phyloP scores from a whole-genome alignment of 2,113 vertebrate genomes.

The Aix galericulata region DNA sequence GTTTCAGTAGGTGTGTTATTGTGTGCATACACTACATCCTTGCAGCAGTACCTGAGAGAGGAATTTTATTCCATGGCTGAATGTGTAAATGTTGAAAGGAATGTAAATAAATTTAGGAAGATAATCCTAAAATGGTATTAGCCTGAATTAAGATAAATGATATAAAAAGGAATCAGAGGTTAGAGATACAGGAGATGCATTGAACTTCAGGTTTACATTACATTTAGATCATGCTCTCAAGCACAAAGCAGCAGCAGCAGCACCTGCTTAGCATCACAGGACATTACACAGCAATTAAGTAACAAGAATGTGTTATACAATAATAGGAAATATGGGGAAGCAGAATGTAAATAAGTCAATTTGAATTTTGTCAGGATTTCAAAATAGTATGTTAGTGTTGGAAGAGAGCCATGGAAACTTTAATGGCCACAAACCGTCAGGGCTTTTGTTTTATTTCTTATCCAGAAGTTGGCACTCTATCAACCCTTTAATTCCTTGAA shows the following conservation, averaged over 20 bases:
- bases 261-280: constrained; percentile 26
- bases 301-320: constrained; percentile 40
- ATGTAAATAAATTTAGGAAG: neutral
- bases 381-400: constrained; percentile 43
- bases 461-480: constrained; percentile 29
- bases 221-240: neutral
- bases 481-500: constrained; percentile 19
- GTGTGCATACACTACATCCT: neutral
- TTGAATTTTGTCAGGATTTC: constrained; percentile 62
- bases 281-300: constrained; percentile 12
- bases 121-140: neutral
- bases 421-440: constrained; percentile 38
- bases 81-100: neutral
- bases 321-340: constrained; percentile 51
- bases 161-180: neutral
- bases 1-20: neutral
- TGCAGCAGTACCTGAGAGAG: neutral
- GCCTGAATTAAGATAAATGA: neutral
- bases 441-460: constrained; percentile 58
- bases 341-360: constrained; percentile 56
- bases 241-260: constrained; percentile 2
- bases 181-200: neutral
- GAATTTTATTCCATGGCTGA: neutral
- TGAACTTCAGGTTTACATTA: neutral
- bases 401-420: constrained; percentile 54